Percentiles rank a stretch among this genome's conserved stretches.
These are phyloP conservation scores for Naso thynnoides DNA, from an alignment of 2,797 vertebrate genomes.

Conservation along the genomic window DNA sequence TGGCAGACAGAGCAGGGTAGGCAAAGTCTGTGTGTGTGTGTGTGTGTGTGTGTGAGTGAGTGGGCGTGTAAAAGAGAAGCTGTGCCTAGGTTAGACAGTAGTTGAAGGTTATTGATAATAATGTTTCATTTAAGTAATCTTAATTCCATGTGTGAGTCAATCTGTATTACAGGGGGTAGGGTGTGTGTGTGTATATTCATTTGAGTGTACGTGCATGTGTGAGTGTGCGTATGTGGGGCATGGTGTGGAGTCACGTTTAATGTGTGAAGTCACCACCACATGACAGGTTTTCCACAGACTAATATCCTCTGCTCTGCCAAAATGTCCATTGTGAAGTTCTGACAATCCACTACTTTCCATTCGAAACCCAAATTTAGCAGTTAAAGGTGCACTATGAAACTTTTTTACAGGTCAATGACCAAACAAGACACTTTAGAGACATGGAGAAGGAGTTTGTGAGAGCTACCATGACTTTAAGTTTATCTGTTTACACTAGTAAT, in stretches of 20 bases:
- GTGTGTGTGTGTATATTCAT: neutral
- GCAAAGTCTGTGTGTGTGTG: constrained; percentile 11
- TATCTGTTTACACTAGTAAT: no score
- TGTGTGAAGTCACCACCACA: constrained; percentile 41
- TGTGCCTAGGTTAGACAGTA: constrained; percentile 12
- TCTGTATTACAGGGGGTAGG: no score
- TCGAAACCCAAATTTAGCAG: neutral
- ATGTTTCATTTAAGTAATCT: neutral
- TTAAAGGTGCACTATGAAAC: neutral
- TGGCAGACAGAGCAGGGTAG: constrained; percentile 34
- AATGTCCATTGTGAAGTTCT: neutral
- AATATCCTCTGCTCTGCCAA: constrained; percentile 18
- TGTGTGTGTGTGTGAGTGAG: neutral
- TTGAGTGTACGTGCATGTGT: neutral
- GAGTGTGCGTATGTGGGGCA: constrained; percentile 11
- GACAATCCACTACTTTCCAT: no score
- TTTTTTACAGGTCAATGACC: neutral
- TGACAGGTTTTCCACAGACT: constrained; percentile 40
- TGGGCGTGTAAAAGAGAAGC: neutral
- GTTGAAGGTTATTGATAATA: constrained; percentile 9
- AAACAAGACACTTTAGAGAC: neutral
- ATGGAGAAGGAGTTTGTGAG: no score
- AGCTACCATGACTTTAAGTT: no score
- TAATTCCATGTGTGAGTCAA: neutral
- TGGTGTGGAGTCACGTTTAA: constrained; percentile 53